These are phyloP conservation scores for Diogma glabrata DNA, from an alignment of 2,888 invertebrate species.

Conservation along the genomic window DNA sequence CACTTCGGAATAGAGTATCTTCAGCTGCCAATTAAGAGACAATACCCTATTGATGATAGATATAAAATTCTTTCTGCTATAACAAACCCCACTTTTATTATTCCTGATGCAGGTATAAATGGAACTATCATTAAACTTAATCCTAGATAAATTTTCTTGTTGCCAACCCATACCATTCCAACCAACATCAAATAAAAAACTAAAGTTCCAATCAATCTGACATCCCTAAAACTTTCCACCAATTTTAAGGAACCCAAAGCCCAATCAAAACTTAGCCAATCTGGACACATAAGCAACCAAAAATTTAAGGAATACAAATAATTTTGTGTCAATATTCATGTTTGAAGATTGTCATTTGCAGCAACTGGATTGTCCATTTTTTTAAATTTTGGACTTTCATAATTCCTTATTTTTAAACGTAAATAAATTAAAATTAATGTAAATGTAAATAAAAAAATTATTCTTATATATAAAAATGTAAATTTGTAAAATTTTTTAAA, in stretches of 20 bases:
- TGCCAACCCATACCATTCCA: too few species aligned
- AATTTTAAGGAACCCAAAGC: slow-evolving; percentile 89
- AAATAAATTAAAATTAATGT: slow-evolving; percentile 45
- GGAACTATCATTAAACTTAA: slow-evolving; percentile 52
- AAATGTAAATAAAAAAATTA: slow-evolving; percentile 38
- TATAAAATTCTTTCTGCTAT: slow-evolving; percentile 79
- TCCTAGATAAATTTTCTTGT: slow-evolving; percentile 18
- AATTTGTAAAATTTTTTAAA: too few species aligned
- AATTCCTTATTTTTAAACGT: slow-evolving; percentile 70
- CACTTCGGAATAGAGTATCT: slow-evolving; percentile 65
- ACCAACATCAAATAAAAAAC: too few species aligned
- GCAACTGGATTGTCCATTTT: slow-evolving; percentile 86
- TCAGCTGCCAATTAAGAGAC: slow-evolving; percentile 61
- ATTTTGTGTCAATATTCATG: slow-evolving; percentile 69
- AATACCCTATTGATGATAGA: slow-evolving; percentile 71
- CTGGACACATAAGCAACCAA: slow-evolving; percentile 73
- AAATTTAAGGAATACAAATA: slow-evolving; percentile 81
- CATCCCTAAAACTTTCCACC: slow-evolving; percentile 48
- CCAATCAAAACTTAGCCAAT: slow-evolving; percentile 97
- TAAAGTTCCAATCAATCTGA: slow-evolving; percentile 50
- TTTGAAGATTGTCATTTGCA: slow-evolving; percentile 50
- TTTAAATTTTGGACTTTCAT: slow-evolving; percentile 68
- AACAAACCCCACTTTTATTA: slow-evolving; percentile 82
- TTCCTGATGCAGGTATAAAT: slow-evolving; percentile 74
- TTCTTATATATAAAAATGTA: slow-evolving; percentile 35